phyloP scores from a whole-genome alignment of 2,888 invertebrate species.

The Agrotis ipsilon region DNA sequence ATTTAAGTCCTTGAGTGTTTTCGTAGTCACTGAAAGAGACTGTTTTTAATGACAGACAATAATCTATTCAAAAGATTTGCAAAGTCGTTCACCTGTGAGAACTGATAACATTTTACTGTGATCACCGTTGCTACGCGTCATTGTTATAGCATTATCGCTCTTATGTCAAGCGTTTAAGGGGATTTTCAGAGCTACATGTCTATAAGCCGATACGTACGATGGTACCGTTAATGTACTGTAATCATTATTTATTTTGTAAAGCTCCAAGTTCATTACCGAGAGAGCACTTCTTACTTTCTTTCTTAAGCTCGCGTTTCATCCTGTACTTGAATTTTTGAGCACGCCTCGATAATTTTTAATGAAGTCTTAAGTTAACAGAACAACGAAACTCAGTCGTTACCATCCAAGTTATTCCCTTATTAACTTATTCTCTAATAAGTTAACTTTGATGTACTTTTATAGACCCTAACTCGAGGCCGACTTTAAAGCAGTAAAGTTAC shows the following conservation, averaged over 20 bases:
- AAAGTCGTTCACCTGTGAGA: constrained; percentile 33
- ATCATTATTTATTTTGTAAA: constrained; percentile 43
- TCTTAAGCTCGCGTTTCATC: constrained; percentile 49
- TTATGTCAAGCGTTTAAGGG: constrained; percentile 18
- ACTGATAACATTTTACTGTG: constrained; percentile 30
- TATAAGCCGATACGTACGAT: constrained; percentile 1
- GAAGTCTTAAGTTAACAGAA: constrained; percentile 59
- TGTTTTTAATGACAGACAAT: constrained; percentile 5
- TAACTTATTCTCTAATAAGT: constrained; percentile 65
- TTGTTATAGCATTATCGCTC: constrained; percentile 32
- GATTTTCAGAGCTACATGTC: constrained; percentile 6
- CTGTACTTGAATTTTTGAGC: constrained; percentile 54
- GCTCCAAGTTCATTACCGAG: constrained; percentile 27
- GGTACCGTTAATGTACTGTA: constrained; percentile 19
- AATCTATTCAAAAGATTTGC: constrained; percentile 20
- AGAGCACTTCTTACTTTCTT: constrained; percentile 32
- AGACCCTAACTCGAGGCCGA: constrained; percentile 39
- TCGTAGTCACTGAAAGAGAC: neutral
- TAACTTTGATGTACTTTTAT: constrained; percentile 64
- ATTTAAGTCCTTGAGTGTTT: neutral
- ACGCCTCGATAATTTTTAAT: constrained; percentile 59
- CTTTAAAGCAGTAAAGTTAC: constrained; percentile 51
- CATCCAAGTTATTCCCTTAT: constrained; percentile 61
- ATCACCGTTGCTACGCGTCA: constrained; percentile 9
- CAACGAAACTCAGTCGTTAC: constrained; percentile 57